Evolutionary conservation across 2,797 vertebrate genomes (phyloP), one percentile per base, ranked within the genome.

Genomic region (Odontamblyopus rebecca): DNA sequence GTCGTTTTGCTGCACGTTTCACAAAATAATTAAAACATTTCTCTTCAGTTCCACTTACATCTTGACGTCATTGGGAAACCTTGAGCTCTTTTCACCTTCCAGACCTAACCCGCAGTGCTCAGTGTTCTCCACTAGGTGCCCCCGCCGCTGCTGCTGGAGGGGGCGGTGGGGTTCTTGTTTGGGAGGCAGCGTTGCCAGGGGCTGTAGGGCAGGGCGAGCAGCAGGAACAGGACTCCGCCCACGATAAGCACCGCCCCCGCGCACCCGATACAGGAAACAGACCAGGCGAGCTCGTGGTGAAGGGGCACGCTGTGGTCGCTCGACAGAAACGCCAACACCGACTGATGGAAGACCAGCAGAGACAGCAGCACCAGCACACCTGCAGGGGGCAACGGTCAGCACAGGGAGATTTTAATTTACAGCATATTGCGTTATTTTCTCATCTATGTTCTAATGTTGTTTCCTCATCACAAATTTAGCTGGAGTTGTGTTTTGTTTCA

Each of bases 261-360:
- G 0, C 91, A 93, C 67, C 94, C 90, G 0, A 94, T 78, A 1
- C 95, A 96, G 5, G 92, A 93, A 76, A 95, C 92, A 0, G 96
- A 96, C 96, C 96, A 96, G 50, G 95, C 95, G 69, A 96, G 93
- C 74, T 95, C 90, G 0, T 95, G 94, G 72, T 92, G 86, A 16
- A 97, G 89, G 0, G 91, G 91, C n/a, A 95, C 86, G 0, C 87
- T 84, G 82, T 92, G 87, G 76, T 94, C 92, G 3, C 91, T 94
- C 77, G 82, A 88, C 64, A 97, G 85, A 26, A 96, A 88, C 4
- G 89, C 92, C 41, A 84, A 53, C 4, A 96, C 92, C 0, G 96
- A 94, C 80, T 95, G 95, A 76, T 95, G 94, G 90, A 96, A 97
- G 15, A 96, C 83, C 71, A 93, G 61, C 67, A 97, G 81, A n/a